Evolutionary conservation across 23 tunicate species (phyloP), one percentile per base, ranked within the genome.

Genomic region (Ciona savignyi): DNA sequence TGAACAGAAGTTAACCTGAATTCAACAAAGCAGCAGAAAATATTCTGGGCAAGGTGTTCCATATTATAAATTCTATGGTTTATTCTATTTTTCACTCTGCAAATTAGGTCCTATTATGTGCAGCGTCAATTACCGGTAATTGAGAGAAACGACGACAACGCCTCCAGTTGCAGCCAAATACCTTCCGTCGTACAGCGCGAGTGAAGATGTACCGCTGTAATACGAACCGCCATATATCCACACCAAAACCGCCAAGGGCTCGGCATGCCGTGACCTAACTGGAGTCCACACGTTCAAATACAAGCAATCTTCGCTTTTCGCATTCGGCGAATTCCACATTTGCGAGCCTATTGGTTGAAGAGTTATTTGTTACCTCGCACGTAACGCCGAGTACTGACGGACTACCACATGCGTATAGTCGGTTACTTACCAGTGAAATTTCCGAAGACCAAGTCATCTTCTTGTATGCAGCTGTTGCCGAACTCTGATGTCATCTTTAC

Each of bases 211-310:
- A 26, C 95, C 95, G 29, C 83, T 70, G 32, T 30, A 76, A 62
- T 76, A 88, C 25, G 95, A 88, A 3, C 95, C 95, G 15, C 95
- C 95, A 56, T 69, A 88, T 25, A 88, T 82, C 95, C 95, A 88
- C 28, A 82, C 86, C 95, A 88, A 81, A 0, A 88, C 95, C 32
- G 95, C 63, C 11, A 70, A 60, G 24, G 69, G 82, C 31, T 56
- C 51, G 4, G 27, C 9, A 35, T 20, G 33, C 9, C 31, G 6
- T 0, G 35, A 27, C 25, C 70, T 26, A 0, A 33, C 4, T 2
- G 78, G 86, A 2, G 82, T 64, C 89, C 89, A 84, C 25, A 84
- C 78, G 78, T 84, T 84, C 21, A 84, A 33, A 63, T 70, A 60
- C 0, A 84, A 62, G 42, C 89, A 84, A 31, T 84, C 78, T 35